Base-by-base conservation (phyloP, 2,113 vertebrate species). In the Nycticryphes semicollaris region DNA sequence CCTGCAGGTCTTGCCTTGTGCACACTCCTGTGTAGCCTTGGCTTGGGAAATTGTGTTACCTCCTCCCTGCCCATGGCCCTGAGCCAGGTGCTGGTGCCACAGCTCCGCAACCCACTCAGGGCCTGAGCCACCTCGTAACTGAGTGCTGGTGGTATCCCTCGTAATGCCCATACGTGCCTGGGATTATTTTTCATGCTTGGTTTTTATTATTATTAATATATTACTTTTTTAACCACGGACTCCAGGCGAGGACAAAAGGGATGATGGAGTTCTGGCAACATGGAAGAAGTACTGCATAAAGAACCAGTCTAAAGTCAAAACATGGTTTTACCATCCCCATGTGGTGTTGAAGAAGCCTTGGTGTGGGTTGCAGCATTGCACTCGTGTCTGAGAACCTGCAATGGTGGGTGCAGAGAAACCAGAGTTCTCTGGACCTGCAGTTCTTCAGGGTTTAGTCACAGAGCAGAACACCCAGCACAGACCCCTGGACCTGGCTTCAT, bases 1-100 rank as follows among this genome's bases (percentile, higher is more conserved):
- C 39, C 48, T 88, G 53, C 0, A 0, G 6, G 15, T 67, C 33
- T 39, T 73, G 81, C 19, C 10, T 6, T 24, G 17, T 41, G 24
- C 14, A 4, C 0, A 0, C 35, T 73, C 4, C 13, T 83, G 43
- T n/a, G 30, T 25, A 70, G 64, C 33, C 9, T 16, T 64, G 47
- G 16, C 16, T 82, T 78, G 25, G 68, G 39, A 67, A 47, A 11
- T 0, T 0, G 1, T 1, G 0, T 22, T 22, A 14, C 31, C 27
- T 73, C 33, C 18, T 62, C 14, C 11, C 14, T 63, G n/a, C 41
- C 35, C 1, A 0, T 30, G 45, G 41, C 48, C 1, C 1, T 37
- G 67, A 27, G 39, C 67, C 35, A 59, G 53, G 22, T 2, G 0
- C 37, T 0, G 1, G 11, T 87, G 35, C 41, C 7, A 5, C 57